Conservation (phyloP, 2,888 invertebrate species). For the Trichopria drosophilae region DNA sequence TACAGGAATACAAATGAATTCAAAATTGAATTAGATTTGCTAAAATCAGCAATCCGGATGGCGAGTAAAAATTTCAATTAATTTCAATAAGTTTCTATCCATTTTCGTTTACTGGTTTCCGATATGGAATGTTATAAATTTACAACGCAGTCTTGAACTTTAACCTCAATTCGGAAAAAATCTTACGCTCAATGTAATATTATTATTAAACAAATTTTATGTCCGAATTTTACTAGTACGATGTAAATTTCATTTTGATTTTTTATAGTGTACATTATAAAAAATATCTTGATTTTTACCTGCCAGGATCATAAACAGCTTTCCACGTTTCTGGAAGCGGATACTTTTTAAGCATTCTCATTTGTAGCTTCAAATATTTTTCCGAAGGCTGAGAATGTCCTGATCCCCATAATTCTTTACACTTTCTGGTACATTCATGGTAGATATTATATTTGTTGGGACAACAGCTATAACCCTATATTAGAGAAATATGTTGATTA, state of each 20-base stretch:
- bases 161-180: too few relatives aligned
- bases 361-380: constrained; percentile 74
- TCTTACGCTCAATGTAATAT: too few relatives aligned
- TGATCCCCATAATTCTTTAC: constrained; percentile 84
- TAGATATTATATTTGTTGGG: constrained; percentile 95
- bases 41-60: too few relatives aligned
- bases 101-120: too few relatives aligned
- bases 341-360: constrained; percentile 79
- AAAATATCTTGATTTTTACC: constrained; percentile 52
- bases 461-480: constrained; percentile 68
- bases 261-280: too few relatives aligned
- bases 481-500: constrained; percentile 8
- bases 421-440: constrained; percentile 89
- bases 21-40: too few relatives aligned
- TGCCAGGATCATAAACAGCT: constrained; percentile 89
- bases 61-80: too few relatives aligned
- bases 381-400: constrained; percentile 73
- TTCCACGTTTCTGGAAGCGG: constrained; percentile 92
- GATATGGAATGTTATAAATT: too few relatives aligned
- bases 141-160: too few relatives aligned
- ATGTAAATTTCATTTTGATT: too few relatives aligned
- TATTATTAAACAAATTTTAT: not conserved
- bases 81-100: too few relatives aligned
- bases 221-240: not conserved
- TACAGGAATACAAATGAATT: too few relatives aligned